These are phyloP conservation scores for Drosophila ogumai DNA, from an alignment of 1,140 invertebrate species.

Conservation along the genomic window DNA sequence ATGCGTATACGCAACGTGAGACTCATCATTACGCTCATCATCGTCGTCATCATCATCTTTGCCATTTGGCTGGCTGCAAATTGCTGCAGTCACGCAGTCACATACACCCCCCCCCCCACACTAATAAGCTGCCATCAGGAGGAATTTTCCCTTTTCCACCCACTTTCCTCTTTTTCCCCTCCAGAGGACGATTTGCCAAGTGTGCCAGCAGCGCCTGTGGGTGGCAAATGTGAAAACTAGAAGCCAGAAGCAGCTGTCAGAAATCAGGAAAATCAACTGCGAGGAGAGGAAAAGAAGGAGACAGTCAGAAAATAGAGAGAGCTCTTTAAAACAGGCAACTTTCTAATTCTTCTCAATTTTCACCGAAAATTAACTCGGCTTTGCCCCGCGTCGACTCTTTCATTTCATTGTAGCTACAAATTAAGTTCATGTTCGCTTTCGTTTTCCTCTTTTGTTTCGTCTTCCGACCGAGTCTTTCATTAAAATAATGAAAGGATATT, in stretches of 20 bases:
- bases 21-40: slow-evolving; percentile 13
- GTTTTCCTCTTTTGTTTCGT: slow-evolving; percentile 24
- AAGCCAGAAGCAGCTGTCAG: slow-evolving; percentile 33
- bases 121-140: slow-evolving; percentile 63
- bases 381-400: neutral
- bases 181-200: slow-evolving; percentile 45
- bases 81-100: slow-evolving; percentile 55
- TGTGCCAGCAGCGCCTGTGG: slow-evolving; percentile 16
- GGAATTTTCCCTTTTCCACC: slow-evolving; percentile 25
- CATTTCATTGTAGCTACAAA: slow-evolving; percentile 48
- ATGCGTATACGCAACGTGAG: slow-evolving; percentile 40
- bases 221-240: slow-evolving; percentile 25
- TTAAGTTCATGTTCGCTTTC: slow-evolving; percentile 59
- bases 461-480: slow-evolving; percentile 56
- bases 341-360: slow-evolving; percentile 30
- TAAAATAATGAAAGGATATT: slow-evolving; percentile 76
- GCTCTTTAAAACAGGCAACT: slow-evolving; percentile 23
- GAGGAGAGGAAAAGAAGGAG: neutral
- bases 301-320: neutral
- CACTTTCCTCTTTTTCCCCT: slow-evolving; percentile 3
- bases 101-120: slow-evolving; percentile 20
- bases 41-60: slow-evolving; percentile 13
- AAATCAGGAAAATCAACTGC: slow-evolving; percentile 16
- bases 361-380: slow-evolving; percentile 33
- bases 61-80: slow-evolving; percentile 46